Evolutionary conservation across 2,888 invertebrate genomes (phyloP).

Genomic region (Rambutsinella grinnellia): DNA sequence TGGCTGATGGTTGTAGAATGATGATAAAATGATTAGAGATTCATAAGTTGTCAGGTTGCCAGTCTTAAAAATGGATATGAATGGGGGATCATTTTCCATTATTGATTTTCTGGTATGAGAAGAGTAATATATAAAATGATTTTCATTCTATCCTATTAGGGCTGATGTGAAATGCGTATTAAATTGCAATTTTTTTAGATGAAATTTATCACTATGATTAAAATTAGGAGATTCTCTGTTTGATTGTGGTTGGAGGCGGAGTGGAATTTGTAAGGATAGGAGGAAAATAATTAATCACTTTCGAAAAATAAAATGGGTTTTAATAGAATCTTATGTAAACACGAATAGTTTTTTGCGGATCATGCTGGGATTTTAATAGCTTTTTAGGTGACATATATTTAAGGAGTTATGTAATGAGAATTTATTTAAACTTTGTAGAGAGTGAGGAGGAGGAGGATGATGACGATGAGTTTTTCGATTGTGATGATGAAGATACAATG

Average conservation of each 20-base stretch:
- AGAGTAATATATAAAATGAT: too few species aligned
- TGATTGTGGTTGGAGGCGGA: background rate
- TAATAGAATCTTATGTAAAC: conserved; percentile 4
- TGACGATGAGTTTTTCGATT: conserved; percentile 83
- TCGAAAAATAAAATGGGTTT: background rate
- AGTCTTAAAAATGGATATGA: background rate
- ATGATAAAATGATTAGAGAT: conserved; percentile 9
- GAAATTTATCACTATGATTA: background rate
- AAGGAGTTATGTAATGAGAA: conserved; percentile 3
- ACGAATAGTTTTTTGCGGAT: background rate
- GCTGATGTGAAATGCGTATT: background rate
- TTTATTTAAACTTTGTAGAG: conserved; percentile 48
- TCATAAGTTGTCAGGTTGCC: conserved; percentile 14
- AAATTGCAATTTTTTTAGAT: background rate
- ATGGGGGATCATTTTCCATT: background rate
- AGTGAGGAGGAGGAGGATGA: conserved; percentile 69
- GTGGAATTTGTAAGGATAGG: background rate
- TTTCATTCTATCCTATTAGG: too few species aligned
- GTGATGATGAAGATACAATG: conserved; percentile 70
- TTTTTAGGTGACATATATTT: conserved; percentile 5
- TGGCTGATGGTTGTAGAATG: conserved; percentile 1
- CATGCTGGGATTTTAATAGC: conserved; percentile 24
- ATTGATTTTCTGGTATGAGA: background rate
- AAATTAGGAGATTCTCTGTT: background rate
- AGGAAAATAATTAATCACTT: background rate